Percentiles rank a stretch among this genome's conserved stretches.
phyloP scores from a whole-genome alignment of 2,888 invertebrate species.

The Oegoconia quadripuncta region DNA sequence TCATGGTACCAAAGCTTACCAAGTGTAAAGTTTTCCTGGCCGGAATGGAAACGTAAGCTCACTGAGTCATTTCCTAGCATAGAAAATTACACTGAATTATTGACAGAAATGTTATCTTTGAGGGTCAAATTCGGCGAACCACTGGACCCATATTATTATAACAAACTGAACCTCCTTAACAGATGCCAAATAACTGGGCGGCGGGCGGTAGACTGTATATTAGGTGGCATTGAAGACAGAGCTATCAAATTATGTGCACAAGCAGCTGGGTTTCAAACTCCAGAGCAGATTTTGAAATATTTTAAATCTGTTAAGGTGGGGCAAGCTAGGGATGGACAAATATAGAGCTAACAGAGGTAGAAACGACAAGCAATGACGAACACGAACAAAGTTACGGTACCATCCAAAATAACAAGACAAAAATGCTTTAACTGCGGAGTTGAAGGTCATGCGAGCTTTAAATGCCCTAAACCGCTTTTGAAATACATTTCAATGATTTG shows the following conservation, averaged over 20 bases:
- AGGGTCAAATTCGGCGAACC: slow-evolving; percentile 14
- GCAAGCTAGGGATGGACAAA: background rate
- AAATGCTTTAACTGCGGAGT: slow-evolving; percentile 12
- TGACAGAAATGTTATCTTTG: slow-evolving; percentile 15
- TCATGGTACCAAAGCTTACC: slow-evolving; percentile 20
- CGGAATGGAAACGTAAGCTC: slow-evolving; percentile 19
- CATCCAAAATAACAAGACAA: background rate
- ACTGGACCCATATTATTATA: slow-evolving; percentile 17
- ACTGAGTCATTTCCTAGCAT: slow-evolving; percentile 16
- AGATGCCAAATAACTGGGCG: slow-evolving; percentile 17
- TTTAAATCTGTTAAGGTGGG: slow-evolving; percentile 16
- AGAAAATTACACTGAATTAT: slow-evolving; percentile 19
- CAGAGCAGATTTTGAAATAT: slow-evolving; percentile 19
- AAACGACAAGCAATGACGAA: background rate
- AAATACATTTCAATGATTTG: too few relatives aligned
- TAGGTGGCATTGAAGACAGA: slow-evolving; percentile 21
- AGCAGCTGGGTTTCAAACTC: slow-evolving; percentile 17
- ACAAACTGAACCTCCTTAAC: slow-evolving; percentile 18
- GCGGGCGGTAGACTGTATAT: slow-evolving; percentile 21
- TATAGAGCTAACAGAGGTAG: background rate
- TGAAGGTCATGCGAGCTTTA: slow-evolving; percentile 11
- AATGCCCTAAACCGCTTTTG: slow-evolving; percentile 3
- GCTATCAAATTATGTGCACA: slow-evolving; percentile 20
- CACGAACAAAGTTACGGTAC: background rate
- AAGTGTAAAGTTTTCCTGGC: slow-evolving; percentile 11